Evolutionary conservation across 2,888 invertebrate species (phyloP).

Genomic region (Eupithecia subumbrata): DNA sequence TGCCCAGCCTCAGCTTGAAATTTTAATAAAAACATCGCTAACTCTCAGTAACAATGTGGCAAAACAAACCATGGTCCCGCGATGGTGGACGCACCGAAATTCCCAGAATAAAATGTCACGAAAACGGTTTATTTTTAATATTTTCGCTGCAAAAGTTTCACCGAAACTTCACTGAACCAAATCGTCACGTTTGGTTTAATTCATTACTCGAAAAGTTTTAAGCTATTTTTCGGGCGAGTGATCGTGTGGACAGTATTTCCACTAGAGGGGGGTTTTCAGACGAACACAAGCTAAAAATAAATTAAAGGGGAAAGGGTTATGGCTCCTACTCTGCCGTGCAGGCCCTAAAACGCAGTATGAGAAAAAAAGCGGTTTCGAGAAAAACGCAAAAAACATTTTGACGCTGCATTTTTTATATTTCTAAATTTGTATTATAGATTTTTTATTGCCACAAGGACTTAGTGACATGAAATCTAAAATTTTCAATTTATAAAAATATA

Average conservation of each 20-base stretch:
- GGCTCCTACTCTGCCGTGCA: too few relatives aligned
- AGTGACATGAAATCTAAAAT: too few relatives aligned
- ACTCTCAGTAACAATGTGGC: not conserved
- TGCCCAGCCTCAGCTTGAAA: not conserved
- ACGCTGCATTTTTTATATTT: too few relatives aligned
- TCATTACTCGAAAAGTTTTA: conserved; percentile 1
- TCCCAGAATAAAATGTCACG: not conserved
- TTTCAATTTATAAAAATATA: too few relatives aligned
- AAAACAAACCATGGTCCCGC: too few relatives aligned
- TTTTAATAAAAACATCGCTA: not conserved
- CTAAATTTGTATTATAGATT: too few relatives aligned
- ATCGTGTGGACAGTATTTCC: not conserved
- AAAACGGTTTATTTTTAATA: not conserved
- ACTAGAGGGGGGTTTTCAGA: not conserved
- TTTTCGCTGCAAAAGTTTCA: not conserved
- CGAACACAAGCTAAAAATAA: not conserved
- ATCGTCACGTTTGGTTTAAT: conserved; percentile 7
- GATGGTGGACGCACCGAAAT: not conserved
- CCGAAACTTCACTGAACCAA: conserved; percentile 3
- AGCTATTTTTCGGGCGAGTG: not conserved
- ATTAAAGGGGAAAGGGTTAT: too few relatives aligned
- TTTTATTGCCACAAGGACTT: too few relatives aligned
- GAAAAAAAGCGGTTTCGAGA: too few relatives aligned
- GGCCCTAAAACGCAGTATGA: too few relatives aligned
- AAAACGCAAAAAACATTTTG: too few relatives aligned